Base-by-base conservation (phyloP, 2,888 invertebrate species). In the Campopleginae sp. region DNA sequence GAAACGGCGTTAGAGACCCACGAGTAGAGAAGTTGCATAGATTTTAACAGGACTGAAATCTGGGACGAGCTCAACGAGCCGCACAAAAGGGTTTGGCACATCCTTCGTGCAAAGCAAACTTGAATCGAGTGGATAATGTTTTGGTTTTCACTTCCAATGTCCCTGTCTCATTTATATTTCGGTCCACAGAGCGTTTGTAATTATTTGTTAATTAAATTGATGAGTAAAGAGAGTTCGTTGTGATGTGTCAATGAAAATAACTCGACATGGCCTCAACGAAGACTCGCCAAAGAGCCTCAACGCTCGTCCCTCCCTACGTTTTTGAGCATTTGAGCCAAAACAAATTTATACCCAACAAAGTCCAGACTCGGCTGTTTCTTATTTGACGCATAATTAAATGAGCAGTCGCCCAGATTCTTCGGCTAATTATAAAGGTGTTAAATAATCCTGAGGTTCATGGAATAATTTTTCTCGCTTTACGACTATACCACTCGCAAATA, bases 11-110 rank as follows among this genome's bases (percentile, higher is more conserved):
- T 19, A 23, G 10, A 68, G 23, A 33, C 12, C 12, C 61, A 42
- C 19, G 17, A 14, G 46, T 46, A 58, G n/a, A 74, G 42, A 65
- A 58, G 61, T 27, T 85, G 78, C 4, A n/a, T 38, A 10, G 31
- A 81, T 80, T 87, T 86, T 80, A 85, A 80, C 75, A 79, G 66
- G 72, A 76, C 84, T 71, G 87, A 86, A 88, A 90, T 89, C 88
- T 90, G 82, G 90, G 88, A 86, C 90, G 87, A 89, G 89, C 86
- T 88, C 87, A 89, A 89, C 88, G 87, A 89, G 87, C 86, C 65
- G 82, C 76, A 75, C 83, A 87, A 84, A 89, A 87, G 87, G 85
- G 85, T 84, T 88, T 86, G 84, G 84, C 86, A 77, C 85, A 84
- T 80, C 63, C 63, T 77, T 51, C 44, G 80, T 83, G 85, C 78